These are phyloP conservation scores for Sphaerophoria taeniata DNA, from an alignment of 2,888 invertebrate genomes.

Conservation along the genomic window DNA sequence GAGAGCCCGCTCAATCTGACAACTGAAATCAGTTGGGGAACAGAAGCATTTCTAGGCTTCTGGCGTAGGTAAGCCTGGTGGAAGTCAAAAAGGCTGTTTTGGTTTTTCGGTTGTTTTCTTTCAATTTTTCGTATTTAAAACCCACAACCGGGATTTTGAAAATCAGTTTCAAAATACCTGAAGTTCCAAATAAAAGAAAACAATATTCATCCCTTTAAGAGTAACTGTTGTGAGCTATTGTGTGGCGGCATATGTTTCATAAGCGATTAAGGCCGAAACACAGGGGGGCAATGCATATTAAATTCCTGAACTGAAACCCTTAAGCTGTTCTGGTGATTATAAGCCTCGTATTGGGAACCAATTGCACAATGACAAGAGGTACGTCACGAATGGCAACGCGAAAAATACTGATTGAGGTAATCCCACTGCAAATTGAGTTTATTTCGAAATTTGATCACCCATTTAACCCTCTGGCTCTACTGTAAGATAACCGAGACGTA, in stretches of 20 bases:
- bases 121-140: too few relatives aligned
- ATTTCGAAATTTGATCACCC: neutral
- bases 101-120: too few relatives aligned
- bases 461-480: neutral
- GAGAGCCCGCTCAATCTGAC: too few relatives aligned
- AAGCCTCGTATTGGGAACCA: too few relatives aligned
- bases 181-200: slow-evolving; percentile 51
- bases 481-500: neutral
- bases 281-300: neutral
- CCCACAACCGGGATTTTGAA: slow-evolving; percentile 41
- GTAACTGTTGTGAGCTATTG: slow-evolving; percentile 51
- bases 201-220: slow-evolving; percentile 39
- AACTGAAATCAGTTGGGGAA: too few relatives aligned
- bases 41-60: too few relatives aligned
- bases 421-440: too few relatives aligned
- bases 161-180: slow-evolving; percentile 70
- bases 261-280: neutral
- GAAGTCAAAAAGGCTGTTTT: too few relatives aligned
- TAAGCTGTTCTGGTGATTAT: too few relatives aligned
- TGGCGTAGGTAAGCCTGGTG: too few relatives aligned
- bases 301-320: neutral
- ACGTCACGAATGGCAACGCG: too few relatives aligned
- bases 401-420: neutral
- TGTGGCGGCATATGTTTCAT: slow-evolving; percentile 49
- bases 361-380: too few relatives aligned